Evolutionary conservation across 1,140 invertebrate genomes (phyloP).

Genomic region (Penaeus japonicus): DNA sequence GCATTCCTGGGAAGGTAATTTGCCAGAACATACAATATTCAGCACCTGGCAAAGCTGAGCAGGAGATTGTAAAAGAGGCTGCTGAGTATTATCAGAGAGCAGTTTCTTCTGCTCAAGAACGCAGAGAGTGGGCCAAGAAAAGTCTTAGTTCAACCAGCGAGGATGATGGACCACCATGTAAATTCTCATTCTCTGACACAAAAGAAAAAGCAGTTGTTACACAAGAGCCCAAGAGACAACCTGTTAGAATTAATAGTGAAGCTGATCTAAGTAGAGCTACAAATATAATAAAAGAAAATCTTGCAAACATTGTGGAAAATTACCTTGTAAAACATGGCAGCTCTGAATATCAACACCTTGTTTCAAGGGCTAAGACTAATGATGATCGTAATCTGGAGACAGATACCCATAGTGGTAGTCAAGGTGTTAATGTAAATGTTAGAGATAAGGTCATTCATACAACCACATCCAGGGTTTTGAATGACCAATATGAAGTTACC

Average conservation of each 20-base stretch:
- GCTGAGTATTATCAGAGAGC: constrained; percentile 43
- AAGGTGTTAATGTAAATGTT: no score
- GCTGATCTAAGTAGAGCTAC: constrained; percentile 52
- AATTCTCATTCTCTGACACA: constrained; percentile 17
- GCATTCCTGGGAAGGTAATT: constrained; percentile 2
- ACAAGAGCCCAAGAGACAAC: constrained; percentile 39
- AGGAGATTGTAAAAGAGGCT: constrained; percentile 41
- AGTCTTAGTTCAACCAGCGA: constrained; percentile 36
- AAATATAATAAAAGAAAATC: constrained; percentile 57
- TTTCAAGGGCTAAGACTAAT: not conserved
- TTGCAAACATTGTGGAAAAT: constrained; percentile 57
- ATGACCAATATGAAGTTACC: no score
- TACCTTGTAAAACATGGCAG: constrained; percentile 44
- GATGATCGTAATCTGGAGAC: no score
- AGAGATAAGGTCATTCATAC: no score
- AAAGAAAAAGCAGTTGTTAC: constrained; percentile 31
- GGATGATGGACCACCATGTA: constrained; percentile 1
- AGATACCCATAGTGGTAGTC: no score
- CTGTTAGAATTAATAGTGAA: constrained; percentile 50
- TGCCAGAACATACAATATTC: constrained; percentile 8
- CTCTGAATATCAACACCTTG: constrained; percentile 13
- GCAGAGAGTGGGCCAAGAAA: constrained; percentile 16
- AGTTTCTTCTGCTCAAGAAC: constrained; percentile 20
- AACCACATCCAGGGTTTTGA: no score
- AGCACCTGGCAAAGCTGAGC: constrained; percentile 18